Base-by-base conservation (phyloP, 2,113 vertebrate genomes). In the Crotalus tigris region DNA sequence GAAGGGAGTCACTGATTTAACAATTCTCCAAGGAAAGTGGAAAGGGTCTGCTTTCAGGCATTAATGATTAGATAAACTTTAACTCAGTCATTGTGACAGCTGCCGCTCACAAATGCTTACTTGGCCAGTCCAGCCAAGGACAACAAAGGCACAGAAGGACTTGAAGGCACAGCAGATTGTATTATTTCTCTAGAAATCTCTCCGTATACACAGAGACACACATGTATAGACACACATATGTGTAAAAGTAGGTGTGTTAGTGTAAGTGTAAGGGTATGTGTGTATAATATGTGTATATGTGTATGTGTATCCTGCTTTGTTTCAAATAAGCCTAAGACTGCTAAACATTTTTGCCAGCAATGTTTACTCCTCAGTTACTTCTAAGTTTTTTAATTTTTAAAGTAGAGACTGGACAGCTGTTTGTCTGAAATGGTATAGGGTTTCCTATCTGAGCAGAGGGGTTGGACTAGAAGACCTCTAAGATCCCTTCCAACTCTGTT, bases 61-160 rank as follows among this genome's bases (percentile, higher is more conserved):
- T 21, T 94, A 94, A 75, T 75, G 91, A 95, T 91, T 53, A 94
- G 93, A 91, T 91, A 94, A 96, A 94, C 86, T 85, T 90, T 95
- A 94, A 92, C 89, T 91, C 0, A 0, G 90, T 93, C 93, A 49
- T 90, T 24, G 81, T 58, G 92, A 29, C 49, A 81, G 75, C 53
- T 55, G 75, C 87, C 89, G 17, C 0, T 12, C 92, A 81, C 2
- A 1, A 81, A 87, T 0, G 49, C 49, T 86, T 64, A 58, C 54
- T 58, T 57, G 11, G 92, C 92, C 93, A 91, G 92, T 94, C 3
- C 3, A 1, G 0, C 0, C 10, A 33, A 19, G 92, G 93, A 88
- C 58, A n/a, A 55, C 89, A 92, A 4, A 85, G 12, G 8, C 89
- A 64, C 23, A 90, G 90, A 85, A 3, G 87, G 49, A 54, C 51